Evolutionary conservation across 2,888 invertebrate species (phyloP).

Genomic region (Fragum fragum): DNA sequence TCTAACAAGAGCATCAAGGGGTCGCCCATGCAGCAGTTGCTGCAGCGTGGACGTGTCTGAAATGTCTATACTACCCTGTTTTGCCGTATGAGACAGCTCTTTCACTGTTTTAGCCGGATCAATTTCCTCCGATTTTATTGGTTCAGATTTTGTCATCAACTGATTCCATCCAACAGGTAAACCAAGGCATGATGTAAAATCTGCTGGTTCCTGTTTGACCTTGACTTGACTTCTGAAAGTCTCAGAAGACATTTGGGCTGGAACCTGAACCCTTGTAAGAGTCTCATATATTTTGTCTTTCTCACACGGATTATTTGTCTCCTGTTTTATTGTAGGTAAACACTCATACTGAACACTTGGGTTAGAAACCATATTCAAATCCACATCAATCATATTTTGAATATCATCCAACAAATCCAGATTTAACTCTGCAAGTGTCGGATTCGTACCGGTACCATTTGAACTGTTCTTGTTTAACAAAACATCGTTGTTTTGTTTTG

Average conservation of each 20-base stretch:
- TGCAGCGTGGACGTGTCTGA: constrained; percentile 52
- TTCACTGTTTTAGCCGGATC: neutral
- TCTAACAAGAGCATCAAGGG: constrained; percentile 29
- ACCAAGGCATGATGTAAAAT: neutral
- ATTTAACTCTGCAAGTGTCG: constrained; percentile 76
- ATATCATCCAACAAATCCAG: constrained; percentile 59
- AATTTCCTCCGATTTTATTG: neutral
- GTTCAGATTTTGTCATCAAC: neutral
- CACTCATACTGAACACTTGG: constrained; percentile 1
- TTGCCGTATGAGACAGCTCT: constrained; percentile 13
- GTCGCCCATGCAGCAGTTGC: constrained; percentile 39
- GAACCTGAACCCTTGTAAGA: neutral
- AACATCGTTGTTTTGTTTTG: constrained; percentile 37
- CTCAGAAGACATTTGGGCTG: neutral
- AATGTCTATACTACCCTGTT: constrained; percentile 39
- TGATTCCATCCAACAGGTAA: neutral
- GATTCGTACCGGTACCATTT: constrained; percentile 49
- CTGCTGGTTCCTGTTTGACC: constrained; percentile 23
- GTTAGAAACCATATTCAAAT: constrained; percentile 32
- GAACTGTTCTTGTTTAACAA: constrained; percentile 42
- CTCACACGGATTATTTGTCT: constrained; percentile 11
- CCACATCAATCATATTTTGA: constrained; percentile 51
- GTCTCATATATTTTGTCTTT: constrained; percentile 22
- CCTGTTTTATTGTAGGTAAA: constrained; percentile 18
- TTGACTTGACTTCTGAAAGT: constrained; percentile 19